Percentiles rank a stretch among this genome's conserved stretches.
phyloP scores from a whole-genome alignment of 2,113 vertebrate genomes.

The Gorsachius goisagi region DNA sequence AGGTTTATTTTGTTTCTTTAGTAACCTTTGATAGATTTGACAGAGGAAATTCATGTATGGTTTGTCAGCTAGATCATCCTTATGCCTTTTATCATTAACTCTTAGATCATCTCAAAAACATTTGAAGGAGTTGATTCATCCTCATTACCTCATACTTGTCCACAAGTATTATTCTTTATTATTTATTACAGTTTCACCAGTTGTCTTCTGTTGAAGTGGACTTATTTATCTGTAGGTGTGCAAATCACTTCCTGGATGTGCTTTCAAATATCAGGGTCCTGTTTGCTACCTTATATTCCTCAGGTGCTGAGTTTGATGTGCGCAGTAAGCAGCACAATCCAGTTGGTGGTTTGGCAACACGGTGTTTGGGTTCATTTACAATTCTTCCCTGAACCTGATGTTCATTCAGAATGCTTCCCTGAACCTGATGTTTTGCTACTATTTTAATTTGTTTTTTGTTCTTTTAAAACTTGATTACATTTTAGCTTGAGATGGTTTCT shows the following conservation, averaged over 20 bases:
- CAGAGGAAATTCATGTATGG: not conserved
- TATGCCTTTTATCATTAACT: not conserved
- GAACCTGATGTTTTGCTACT: not conserved
- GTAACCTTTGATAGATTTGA: not conserved
- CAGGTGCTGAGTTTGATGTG: not conserved
- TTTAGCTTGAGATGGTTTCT: not conserved
- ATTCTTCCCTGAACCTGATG: not conserved
- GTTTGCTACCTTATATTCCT: not conserved
- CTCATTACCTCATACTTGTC: not conserved
- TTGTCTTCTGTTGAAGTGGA: not conserved
- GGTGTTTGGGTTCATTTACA: not conserved
- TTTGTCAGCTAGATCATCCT: not conserved
- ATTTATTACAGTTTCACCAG: not conserved
- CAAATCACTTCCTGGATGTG: not conserved
- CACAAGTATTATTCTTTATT: not conserved
- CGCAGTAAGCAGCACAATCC: fast-evolving
- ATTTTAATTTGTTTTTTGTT: not conserved
- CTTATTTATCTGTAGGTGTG: not conserved
- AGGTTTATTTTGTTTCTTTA: not conserved
- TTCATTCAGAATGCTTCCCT: not conserved
- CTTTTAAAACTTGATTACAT: not conserved
- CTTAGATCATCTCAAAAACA: not conserved
- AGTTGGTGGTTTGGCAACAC: not conserved
- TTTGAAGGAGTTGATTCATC: not conserved
- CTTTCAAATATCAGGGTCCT: not conserved